These are phyloP conservation scores for Rhynchonycteris naso DNA, from an alignment of 2,797 vertebrate genomes.

Conservation along the genomic window DNA sequence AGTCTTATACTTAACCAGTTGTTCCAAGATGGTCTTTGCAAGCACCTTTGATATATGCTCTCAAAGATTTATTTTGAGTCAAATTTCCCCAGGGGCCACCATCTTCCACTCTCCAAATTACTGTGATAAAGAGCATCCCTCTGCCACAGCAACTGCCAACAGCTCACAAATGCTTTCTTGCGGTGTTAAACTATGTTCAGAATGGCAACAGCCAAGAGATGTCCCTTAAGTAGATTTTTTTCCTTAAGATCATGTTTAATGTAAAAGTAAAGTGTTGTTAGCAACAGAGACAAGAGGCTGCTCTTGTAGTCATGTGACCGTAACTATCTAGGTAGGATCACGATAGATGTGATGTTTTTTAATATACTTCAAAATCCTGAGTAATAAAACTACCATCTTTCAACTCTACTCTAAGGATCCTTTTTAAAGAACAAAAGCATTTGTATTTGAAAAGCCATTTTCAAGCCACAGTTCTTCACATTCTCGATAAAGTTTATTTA, in stretches of 20 bases:
- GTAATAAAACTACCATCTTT: constrained; percentile 48
- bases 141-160: neutral
- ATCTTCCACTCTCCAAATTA: neutral
- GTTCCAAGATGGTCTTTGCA: neutral
- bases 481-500: neutral
- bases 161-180: neutral
- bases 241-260: constrained; percentile 33
- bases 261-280: constrained; percentile 26
- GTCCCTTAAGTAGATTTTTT: constrained; percentile 45
- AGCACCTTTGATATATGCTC: neutral
- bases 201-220: neutral
- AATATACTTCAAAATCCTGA: neutral
- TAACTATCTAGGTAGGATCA: neutral
- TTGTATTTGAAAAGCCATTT: neutral
- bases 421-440: neutral
- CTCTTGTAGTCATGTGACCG: neutral
- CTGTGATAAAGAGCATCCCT: neutral
- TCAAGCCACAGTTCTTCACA: neutral
- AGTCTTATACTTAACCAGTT: neutral
- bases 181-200: neutral
- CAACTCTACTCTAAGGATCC: neutral
- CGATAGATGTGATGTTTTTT: neutral
- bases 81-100: neutral
- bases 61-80: constrained; percentile 1
- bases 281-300: constrained; percentile 33